Base-by-base conservation (phyloP, 2,888 invertebrate genomes). In the Agriopis marginaria region DNA sequence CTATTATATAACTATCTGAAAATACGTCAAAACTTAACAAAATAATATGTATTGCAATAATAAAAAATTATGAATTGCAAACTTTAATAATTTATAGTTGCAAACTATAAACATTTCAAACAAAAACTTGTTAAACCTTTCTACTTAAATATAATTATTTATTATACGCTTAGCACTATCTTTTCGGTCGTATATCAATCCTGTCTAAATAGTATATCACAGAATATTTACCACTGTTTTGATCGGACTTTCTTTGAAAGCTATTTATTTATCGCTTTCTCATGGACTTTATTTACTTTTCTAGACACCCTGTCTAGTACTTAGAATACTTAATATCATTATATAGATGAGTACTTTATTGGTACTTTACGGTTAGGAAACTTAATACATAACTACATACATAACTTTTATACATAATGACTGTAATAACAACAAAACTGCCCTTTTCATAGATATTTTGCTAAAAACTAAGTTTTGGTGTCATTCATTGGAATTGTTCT, bases 231-330 rank as follows among this genome's bases (percentile, higher is more conserved):
- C 83, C 81, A 80, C 75, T 39, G 5, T 40, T 54, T 54, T n/a
- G 54, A 4, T 40, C 40, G 12, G 84, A 83, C 85, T 86, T 87
- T 89, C 89, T 90, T 89, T 90, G 89, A 89, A 86, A 81, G 83
- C 82, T 86, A 92, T 1, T n/a, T 23, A 23, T 93, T 91, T 92
- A 93, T 93, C 80, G 89, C 87, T 87, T 84, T 90, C 92, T 91
- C 92, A 89, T 90, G 89, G 89, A 87, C 85, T 92, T 92, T 93
- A 93, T 93, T 93, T 92, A 92, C 91, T 92, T 92, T 92, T 92
- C 92, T 91, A 90, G 91, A 87, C 85, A 11, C 23, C 32, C 11
- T 69, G 67, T 70, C 70, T 74, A 40, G 2, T 40, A 54, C n/a
- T 8, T 54, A 32, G 2, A 3, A 32, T 32, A 54, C 39, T 54